Base-by-base conservation (phyloP, 2,113 vertebrate species). In the Brienomyrus longianalis region DNA sequence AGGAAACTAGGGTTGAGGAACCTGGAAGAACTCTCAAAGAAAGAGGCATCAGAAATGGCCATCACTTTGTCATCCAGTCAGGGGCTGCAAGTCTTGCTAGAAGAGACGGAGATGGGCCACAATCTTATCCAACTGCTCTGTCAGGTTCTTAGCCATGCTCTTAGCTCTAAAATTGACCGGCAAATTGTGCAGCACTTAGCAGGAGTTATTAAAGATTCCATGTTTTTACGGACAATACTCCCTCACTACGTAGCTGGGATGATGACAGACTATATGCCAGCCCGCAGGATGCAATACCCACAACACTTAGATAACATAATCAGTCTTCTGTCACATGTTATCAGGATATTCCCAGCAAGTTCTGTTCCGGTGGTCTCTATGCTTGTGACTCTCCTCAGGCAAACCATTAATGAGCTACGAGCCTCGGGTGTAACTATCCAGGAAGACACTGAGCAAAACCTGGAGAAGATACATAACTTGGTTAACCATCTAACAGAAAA, bases 271-370 rank as follows among this genome's bases (percentile, higher is more conserved):
- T 83, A 83, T 43, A 59, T 89, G 80, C 91, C 94, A 11, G 91
- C 74, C 27, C 92, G 94, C 90, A 94, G 96, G 90, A 92, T 91
- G 48, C 94, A 96, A 27, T 98, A 96, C 91, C 96, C 97, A 2
- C 92, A 95, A 84, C 95, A 98, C 80, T 92, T 99, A 85, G 93
- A 92, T 90, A 96, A 97, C 93, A 97, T 99, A 88, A 80, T 98
- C 86, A 92, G 85, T 50, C 96, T 99, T 85, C 93, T 98, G 59
- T 96, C 96, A 86, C 92, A 97, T 88, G 93, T 99, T 3, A 92
- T 97, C 62, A 97, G 94, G 84, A 94, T 94, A 90, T 99, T 97
- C 89, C 98, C 98, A 2, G 96, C 96, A 31, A 98, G 97, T 91
- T 97, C 97, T 31, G 91, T 97, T 35, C 93, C 94, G 54, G 92